Evolutionary conservation across 2,888 invertebrate species (phyloP).

Genomic region (Hemaris fuciformis): DNA sequence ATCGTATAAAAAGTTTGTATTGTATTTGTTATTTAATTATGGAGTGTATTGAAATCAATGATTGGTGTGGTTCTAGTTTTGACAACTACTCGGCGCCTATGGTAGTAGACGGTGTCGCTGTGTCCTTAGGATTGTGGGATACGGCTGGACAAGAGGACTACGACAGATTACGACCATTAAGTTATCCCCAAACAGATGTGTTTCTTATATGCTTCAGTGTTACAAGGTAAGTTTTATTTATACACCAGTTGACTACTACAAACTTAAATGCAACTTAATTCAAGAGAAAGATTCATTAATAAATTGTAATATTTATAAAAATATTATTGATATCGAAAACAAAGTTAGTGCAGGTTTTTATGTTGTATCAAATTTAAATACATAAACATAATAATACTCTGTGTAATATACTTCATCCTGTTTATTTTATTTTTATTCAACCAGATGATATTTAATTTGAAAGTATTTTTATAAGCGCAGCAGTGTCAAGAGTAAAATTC

Average conservation of each 20-base stretch:
- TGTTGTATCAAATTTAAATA: too few relatives aligned
- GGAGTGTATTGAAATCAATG: neutral
- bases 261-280: too few relatives aligned
- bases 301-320: too few relatives aligned
- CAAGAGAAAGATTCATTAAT: too few relatives aligned
- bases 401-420: too few relatives aligned
- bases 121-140: constrained; percentile 98
- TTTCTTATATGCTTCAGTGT: constrained; percentile 99
- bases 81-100: constrained; percentile 99
- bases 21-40: neutral
- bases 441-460: too few relatives aligned
- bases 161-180: constrained; percentile 96
- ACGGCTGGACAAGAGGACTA: constrained; percentile 99
- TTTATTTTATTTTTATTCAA: too few relatives aligned
- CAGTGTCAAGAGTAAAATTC: too few relatives aligned
- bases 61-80: constrained; percentile 84
- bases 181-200: constrained; percentile 99
- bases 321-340: too few relatives aligned
- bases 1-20: neutral
- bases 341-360: too few relatives aligned
- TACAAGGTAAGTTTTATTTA: constrained; percentile 79
- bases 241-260: neutral
- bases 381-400: too few relatives aligned
- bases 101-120: constrained; percentile 98
- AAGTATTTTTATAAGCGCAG: too few relatives aligned